Conservation (phyloP, 2,113 vertebrate species). For the Pipa parva region DNA sequence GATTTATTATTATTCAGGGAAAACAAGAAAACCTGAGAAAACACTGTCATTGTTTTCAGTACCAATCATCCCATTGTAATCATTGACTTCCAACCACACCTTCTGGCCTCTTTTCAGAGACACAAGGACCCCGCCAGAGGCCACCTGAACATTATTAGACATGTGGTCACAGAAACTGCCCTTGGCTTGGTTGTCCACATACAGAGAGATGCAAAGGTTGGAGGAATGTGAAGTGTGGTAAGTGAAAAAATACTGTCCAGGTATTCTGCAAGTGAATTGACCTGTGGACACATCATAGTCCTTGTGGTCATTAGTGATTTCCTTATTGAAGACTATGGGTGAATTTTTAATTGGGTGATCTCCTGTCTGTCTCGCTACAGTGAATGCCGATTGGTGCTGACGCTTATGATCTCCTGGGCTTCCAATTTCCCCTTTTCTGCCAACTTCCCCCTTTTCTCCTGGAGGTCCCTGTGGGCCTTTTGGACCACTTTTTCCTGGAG, state of each 20-base stretch:
- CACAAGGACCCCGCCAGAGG: constrained; percentile 63
- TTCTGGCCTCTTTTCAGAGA: constrained; percentile 45
- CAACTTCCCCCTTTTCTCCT: constrained; percentile 40
- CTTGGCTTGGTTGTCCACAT: constrained; percentile 8
- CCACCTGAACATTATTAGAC: constrained; percentile 61
- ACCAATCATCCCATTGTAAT: constrained; percentile 71
- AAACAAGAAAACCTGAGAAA: constrained; percentile 80
- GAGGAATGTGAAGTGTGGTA: constrained; percentile 57
- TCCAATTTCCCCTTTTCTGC: constrained; percentile 44
- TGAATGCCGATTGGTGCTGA: constrained; percentile 66
- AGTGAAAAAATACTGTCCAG: constrained; percentile 75
- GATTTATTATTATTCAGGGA: constrained; percentile 71
- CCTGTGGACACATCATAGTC: constrained; percentile 60
- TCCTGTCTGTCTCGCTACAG: constrained; percentile 53
- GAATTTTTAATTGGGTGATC: constrained; percentile 26
- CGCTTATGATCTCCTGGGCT: constrained; percentile 51
- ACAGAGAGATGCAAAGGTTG: constrained; percentile 65
- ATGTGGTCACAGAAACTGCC: constrained; percentile 73
- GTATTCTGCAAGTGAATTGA: constrained; percentile 66
- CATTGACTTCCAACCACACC: constrained; percentile 67
- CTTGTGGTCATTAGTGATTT: constrained; percentile 60
- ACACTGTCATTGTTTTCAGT: constrained; percentile 54
- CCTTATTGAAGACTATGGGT: constrained; percentile 56
- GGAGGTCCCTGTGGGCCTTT: constrained; percentile 19
- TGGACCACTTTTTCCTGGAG: constrained; percentile 59